These are phyloP conservation scores for Salvelinus alpinus DNA, from an alignment of 2,113 vertebrate genomes.

Conservation along the genomic window DNA sequence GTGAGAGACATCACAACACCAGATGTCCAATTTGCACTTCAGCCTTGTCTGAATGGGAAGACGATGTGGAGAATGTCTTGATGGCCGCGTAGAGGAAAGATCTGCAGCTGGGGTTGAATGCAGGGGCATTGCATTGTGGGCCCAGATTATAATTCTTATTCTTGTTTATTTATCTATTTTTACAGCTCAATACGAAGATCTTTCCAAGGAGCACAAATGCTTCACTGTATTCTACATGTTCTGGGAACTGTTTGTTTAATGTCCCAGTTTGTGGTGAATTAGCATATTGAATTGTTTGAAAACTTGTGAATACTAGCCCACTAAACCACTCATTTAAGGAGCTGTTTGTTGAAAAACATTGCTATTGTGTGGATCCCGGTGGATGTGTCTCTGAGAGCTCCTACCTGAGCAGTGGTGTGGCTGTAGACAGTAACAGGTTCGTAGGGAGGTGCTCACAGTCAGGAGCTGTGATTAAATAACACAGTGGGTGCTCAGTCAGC, in stretches of 20 bases:
- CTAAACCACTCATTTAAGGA: too few species aligned
- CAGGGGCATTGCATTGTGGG: background rate
- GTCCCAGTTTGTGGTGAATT: too few species aligned
- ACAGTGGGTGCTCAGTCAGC: slow-evolving; percentile 9
- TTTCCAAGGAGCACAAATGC: background rate
- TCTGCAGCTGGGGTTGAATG: slow-evolving; percentile 22
- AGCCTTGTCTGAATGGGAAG: slow-evolving; percentile 72
- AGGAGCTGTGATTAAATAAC: too few species aligned
- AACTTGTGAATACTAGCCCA: too few species aligned
- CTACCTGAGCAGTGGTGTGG: background rate
- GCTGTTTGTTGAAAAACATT: too few species aligned
- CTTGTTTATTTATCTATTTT: too few species aligned
- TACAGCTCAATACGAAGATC: too few species aligned
- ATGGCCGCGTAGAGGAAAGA: slow-evolving; percentile 52
- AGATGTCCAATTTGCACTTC: slow-evolving; percentile 84
- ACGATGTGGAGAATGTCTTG: slow-evolving; percentile 37
- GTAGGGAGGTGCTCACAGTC: too few species aligned
- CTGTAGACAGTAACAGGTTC: too few species aligned
- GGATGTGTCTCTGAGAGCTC: background rate
- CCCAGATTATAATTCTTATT: too few species aligned
- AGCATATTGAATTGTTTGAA: too few species aligned
- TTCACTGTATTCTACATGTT: background rate
- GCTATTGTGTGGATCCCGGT: background rate
- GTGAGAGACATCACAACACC: slow-evolving; percentile 73
- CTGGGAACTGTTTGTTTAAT: background rate